phyloP scores from a whole-genome alignment of 2,113 vertebrate genomes.

The Brienomyrus longianalis region DNA sequence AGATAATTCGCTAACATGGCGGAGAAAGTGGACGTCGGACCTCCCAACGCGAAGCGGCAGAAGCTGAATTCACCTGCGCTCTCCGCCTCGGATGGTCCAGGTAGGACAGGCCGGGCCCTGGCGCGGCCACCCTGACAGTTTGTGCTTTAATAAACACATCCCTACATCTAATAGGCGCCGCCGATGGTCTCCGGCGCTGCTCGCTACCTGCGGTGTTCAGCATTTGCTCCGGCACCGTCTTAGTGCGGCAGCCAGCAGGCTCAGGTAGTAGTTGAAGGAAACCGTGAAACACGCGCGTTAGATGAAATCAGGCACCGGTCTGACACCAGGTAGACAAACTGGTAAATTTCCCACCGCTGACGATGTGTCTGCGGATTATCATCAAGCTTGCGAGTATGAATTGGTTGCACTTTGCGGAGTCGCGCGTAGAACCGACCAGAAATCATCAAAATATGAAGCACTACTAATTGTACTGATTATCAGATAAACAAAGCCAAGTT shows the following conservation, averaged over 20 bases:
- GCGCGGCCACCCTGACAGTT: background rate
- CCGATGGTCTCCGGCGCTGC: background rate
- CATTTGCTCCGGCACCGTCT: background rate
- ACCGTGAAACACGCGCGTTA: background rate
- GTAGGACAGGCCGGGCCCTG: conserved; percentile 55
- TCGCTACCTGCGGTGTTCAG: background rate
- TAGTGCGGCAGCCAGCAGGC: background rate
- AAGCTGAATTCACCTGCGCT: conserved; percentile 91
- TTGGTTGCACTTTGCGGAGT: background rate
- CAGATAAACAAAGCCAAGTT: background rate
- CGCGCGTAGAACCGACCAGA: background rate
- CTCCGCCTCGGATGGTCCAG: conserved; percentile 84
- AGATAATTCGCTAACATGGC: conserved; percentile 61
- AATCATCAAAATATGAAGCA: background rate
- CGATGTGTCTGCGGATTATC: background rate
- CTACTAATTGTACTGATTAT: background rate
- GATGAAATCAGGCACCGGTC: background rate
- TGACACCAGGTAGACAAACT: background rate
- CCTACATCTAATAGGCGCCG: background rate
- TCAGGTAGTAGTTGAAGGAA: background rate
- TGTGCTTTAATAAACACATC: background rate
- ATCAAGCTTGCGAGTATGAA: background rate
- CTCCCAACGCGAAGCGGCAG: conserved; percentile 85
- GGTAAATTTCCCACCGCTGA: background rate
- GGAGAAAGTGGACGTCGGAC: conserved; percentile 89